Percentiles rank a stretch among this genome's conserved stretches.
Evolutionary conservation across 2,888 invertebrate species (phyloP).

Genomic region (Lasioglossum pauxillum): DNA sequence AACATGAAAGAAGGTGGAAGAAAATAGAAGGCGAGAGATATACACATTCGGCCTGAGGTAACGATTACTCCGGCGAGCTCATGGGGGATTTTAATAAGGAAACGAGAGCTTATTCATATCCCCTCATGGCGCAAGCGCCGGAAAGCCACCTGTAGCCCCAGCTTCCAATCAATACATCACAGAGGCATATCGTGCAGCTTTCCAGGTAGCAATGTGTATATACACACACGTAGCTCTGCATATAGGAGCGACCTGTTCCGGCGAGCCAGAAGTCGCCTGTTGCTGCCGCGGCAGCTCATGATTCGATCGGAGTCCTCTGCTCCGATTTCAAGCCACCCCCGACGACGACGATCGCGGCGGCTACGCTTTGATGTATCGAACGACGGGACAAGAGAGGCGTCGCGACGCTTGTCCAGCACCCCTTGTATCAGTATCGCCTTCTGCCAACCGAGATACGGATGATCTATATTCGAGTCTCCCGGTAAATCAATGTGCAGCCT

Average conservation of each 20-base stretch:
- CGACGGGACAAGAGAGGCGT: background rate
- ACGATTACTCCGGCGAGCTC: constrained; percentile 70
- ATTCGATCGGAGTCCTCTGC: constrained; percentile 33
- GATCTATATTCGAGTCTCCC: constrained; percentile 5
- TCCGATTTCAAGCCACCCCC: constrained; percentile 6
- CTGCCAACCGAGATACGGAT: background rate
- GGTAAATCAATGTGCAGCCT: constrained; percentile 32
- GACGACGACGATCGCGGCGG: background rate
- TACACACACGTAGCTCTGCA: constrained; percentile 11
- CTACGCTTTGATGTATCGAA: constrained; percentile 6
- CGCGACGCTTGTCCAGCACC: background rate
- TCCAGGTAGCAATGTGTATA: constrained; percentile 65
- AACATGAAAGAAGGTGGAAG: background rate
- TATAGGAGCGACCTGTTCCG: constrained; percentile 38
- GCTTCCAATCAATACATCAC: constrained; percentile 83
- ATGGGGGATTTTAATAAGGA: constrained; percentile 79
- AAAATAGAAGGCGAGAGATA: background rate
- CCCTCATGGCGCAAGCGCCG: constrained; percentile 77
- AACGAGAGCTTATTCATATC: constrained; percentile 80
- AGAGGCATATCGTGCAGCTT: constrained; percentile 72
- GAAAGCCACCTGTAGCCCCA: constrained; percentile 83
- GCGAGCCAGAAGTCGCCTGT: constrained; percentile 70
- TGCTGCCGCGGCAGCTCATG: constrained; percentile 56
- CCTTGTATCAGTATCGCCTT: constrained; percentile 14
- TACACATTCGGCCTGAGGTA: constrained; percentile 48